A percentile compares a stretch with the other conserved stretches of the same genome.
Conservation (phyloP, 2,888 invertebrate genomes). For the Ethmia dodecea region DNA sequence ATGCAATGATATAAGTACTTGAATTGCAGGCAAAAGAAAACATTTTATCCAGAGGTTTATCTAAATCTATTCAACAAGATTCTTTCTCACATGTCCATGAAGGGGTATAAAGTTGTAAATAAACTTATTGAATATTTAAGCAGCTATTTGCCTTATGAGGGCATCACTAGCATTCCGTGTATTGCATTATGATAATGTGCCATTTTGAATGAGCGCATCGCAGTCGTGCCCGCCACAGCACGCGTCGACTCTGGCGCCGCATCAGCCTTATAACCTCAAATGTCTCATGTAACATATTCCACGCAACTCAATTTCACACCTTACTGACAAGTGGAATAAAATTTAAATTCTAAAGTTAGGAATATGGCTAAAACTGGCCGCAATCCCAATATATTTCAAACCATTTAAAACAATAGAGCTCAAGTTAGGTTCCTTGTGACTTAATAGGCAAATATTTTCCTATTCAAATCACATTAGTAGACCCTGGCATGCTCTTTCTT, state of each 20-base stretch:
- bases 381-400: conserved; percentile 29
- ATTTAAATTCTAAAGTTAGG: conserved; percentile 1
- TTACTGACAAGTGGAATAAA: conserved; percentile 15
- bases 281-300: conserved; percentile 17
- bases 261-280: conserved; percentile 16
- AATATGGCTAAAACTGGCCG: conserved; percentile 23
- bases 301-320: conserved; percentile 16
- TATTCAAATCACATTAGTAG: conserved; percentile 34
- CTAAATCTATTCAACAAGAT: too few relatives aligned
- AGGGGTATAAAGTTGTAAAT: too few relatives aligned
- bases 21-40: too few relatives aligned
- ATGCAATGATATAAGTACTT: too few relatives aligned
- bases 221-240: conserved; percentile 40
- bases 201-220: conserved; percentile 61
- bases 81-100: too few relatives aligned
- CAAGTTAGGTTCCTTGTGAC: conserved; percentile 27
- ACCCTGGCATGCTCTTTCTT: conserved; percentile 37
- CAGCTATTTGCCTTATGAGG: conserved; percentile 44
- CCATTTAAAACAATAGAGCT: conserved; percentile 36
- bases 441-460: conserved; percentile 38
- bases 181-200: conserved; percentile 71
- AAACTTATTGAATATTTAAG: conserved; percentile 39
- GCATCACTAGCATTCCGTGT: conserved; percentile 62
- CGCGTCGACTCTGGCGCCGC: conserved; percentile 56
- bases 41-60: too few relatives aligned